phyloP scores from a whole-genome alignment of 2,113 vertebrate genomes.

The Melanotaenia duboulayi region DNA sequence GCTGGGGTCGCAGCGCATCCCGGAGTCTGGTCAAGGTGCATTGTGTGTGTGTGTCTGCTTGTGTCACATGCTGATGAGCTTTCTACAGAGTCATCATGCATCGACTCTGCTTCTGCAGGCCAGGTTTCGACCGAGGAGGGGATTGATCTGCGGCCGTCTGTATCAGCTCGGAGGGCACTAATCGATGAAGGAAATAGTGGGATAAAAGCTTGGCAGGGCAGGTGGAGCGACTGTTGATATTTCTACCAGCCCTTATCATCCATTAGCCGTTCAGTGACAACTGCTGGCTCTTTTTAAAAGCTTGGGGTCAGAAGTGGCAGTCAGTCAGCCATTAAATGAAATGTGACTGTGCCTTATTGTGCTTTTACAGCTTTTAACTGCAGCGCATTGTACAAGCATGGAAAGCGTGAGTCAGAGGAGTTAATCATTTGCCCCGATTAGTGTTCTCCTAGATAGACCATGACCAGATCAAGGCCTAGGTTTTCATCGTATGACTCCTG shows the following conservation, averaged over 20 bases:
- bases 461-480: constrained; percentile 11
- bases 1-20: constrained; percentile 9
- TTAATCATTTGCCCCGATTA: constrained; percentile 53
- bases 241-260: constrained; percentile 20
- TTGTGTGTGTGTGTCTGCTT: neutral
- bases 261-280: constrained; percentile 24
- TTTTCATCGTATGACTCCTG: constrained; percentile 25
- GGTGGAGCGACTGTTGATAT: constrained; percentile 41
- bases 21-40: constrained; percentile 4
- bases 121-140: constrained; percentile 9
- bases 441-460: constrained; percentile 42
- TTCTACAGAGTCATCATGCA: constrained; percentile 48
- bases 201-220: constrained; percentile 41
- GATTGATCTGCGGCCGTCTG: constrained; percentile 37
- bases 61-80: constrained; percentile 29
- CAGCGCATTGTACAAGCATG: constrained; percentile 41
- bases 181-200: constrained; percentile 53
- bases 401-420: constrained; percentile 45
- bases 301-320: constrained; percentile 36
- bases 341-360: constrained; percentile 41
- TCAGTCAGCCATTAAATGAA: constrained; percentile 54
- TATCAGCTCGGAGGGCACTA: constrained; percentile 25
- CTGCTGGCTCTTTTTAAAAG: constrained; percentile 20
- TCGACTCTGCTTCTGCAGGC: constrained; percentile 25
- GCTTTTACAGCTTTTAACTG: constrained; percentile 55